Percentiles rank a stretch among this genome's conserved stretches.
phyloP scores from a whole-genome alignment of 2,113 vertebrate species.

The Thunnus maccoyii region DNA sequence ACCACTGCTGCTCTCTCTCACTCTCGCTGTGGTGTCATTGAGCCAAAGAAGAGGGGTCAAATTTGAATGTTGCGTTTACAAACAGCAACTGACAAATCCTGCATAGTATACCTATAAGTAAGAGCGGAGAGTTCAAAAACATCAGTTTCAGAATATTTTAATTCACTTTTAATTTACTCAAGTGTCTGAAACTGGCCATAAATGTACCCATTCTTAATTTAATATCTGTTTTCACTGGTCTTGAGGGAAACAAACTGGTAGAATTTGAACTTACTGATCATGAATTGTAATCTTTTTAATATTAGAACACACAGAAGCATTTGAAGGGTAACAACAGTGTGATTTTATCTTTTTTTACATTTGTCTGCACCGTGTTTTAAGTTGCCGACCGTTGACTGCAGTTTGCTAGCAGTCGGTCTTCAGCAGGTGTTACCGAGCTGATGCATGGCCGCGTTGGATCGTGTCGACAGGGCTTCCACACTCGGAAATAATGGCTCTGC shows the following conservation, averaged over 20 bases:
- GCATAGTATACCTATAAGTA: no score
- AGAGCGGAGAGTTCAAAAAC: not conserved
- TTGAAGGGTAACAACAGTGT: not conserved
- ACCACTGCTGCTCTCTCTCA: no score
- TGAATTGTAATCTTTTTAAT: not conserved
- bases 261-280: not conserved
- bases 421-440: conserved; percentile 19
- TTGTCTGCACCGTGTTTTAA: not conserved
- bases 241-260: not conserved
- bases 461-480: conserved; percentile 58
- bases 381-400: not conserved
- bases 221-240: not conserved
- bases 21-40: no score
- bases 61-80: no score
- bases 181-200: not conserved
- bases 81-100: no score
- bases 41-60: no score
- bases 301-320: not conserved
- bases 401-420: not conserved
- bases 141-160: not conserved
- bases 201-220: not conserved
- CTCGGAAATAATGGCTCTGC: conserved; percentile 60
- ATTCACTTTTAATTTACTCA: not conserved
- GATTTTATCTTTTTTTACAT: not conserved
- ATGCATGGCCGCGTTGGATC: conserved; percentile 12